Percentiles rank a stretch among this genome's conserved stretches.
Evolutionary conservation across 2,797 vertebrate species (phyloP).

Genomic region (Antennarius maculatus): DNA sequence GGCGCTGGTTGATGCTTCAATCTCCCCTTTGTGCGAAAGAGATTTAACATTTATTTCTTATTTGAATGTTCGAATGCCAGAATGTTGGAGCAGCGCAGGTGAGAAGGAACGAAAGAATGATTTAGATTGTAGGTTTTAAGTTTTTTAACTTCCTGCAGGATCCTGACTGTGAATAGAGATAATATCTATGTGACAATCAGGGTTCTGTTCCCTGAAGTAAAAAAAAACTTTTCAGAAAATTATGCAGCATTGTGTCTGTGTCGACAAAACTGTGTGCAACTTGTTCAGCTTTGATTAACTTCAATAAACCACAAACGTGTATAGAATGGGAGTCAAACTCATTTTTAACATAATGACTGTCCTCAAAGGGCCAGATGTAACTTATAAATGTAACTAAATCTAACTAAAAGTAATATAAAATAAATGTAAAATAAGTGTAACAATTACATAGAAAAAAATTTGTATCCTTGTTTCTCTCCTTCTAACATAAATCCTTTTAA

Average conservation of each 20-base stretch:
- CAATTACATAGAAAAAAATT: too few species aligned
- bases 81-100: neutral
- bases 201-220: too few species aligned
- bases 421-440: too few species aligned
- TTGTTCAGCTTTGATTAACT: conserved; percentile 56
- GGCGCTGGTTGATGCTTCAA: conserved; percentile 4
- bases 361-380: too few species aligned
- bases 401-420: too few species aligned
- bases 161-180: neutral
- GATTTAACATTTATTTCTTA: conserved; percentile 2
- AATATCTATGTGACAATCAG: too few species aligned
- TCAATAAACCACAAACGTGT: conserved; percentile 35
- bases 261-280: neutral
- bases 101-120: neutral
- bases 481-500: too few species aligned
- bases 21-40: conserved; percentile 8
- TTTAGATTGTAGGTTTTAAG: neutral
- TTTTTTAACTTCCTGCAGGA: neutral
- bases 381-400: too few species aligned
- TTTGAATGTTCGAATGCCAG: conserved; percentile 1
- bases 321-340: too few species aligned
- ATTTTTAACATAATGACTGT: too few species aligned
- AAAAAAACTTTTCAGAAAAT: neutral
- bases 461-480: too few species aligned
- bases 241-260: neutral